Evolutionary conservation across 2,113 vertebrate species (phyloP).

Genomic region (Leptocoma aspasia): DNA sequence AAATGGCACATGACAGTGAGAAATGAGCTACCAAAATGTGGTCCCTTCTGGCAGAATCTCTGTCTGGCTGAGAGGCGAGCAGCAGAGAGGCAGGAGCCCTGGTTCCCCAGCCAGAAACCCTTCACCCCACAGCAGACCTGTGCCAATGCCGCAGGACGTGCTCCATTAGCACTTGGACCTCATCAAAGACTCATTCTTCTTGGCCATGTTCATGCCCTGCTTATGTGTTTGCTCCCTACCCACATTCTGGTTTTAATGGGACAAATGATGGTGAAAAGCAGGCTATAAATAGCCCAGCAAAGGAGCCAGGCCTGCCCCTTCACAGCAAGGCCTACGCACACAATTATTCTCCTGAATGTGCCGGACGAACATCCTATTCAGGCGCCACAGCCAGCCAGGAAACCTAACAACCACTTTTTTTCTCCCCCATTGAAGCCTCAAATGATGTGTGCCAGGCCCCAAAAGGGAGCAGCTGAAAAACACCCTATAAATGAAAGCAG

Average conservation of each 20-base stretch:
- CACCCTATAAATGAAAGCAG: not conserved
- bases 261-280: conserved; percentile 19
- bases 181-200: conserved; percentile 41
- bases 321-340: not conserved
- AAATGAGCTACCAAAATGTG: not conserved
- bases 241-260: conserved; percentile 26
- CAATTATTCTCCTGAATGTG: conserved; percentile 50
- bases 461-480: not conserved
- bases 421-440: not conserved
- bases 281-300: conserved; percentile 41
- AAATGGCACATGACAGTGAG: not conserved
- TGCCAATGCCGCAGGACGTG: fast-evolving
- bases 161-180: not conserved
- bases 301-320: conserved; percentile 53
- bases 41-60: not conserved
- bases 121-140: not conserved
- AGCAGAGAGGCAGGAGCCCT: not conserved
- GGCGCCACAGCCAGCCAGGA: not conserved
- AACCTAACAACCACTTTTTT: conserved; percentile 9
- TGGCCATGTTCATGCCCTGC: not conserved
- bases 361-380: conserved; percentile 30
- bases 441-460: not conserved
- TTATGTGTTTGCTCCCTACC: conserved; percentile 21
- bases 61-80: not conserved
- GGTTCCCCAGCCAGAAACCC: not conserved